Percentiles rank a stretch among this genome's conserved stretches.
Evolutionary conservation across 2,888 invertebrate genomes (phyloP).

Genomic region (Agonopterix arenella): DNA sequence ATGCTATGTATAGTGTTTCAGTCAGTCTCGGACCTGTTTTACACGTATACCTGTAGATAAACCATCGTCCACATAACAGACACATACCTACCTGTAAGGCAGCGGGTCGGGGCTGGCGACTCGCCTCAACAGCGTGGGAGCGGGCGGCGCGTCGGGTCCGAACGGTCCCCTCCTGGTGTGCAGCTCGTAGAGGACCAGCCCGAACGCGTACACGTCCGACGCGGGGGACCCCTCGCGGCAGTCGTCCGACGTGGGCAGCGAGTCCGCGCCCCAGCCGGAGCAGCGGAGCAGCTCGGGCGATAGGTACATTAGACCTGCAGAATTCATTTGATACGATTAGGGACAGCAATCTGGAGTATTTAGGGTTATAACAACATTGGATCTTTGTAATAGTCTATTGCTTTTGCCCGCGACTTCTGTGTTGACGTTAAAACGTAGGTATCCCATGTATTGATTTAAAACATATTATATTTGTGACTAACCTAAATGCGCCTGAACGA

Average conservation of each 20-base stretch:
- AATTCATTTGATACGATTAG: neutral
- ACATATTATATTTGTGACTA: no score
- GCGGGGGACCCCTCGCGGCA: conserved; percentile 79
- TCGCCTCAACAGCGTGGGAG: conserved; percentile 79
- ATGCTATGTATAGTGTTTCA: no score
- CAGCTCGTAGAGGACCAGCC: conserved; percentile 91
- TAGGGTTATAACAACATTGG: no score
- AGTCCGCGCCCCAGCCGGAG: conserved; percentile 56
- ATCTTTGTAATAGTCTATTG: no score
- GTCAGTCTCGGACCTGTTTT: no score
- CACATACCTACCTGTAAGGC: conserved; percentile 78
- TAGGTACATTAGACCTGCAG: conserved; percentile 83
- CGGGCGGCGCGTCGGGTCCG: conserved; percentile 81
- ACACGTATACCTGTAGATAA: no score
- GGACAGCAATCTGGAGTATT: no score
- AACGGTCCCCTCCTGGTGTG: conserved; percentile 92
- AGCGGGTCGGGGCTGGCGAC: conserved; percentile 72
- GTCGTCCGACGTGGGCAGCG: conserved; percentile 39
- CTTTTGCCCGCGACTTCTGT: no score
- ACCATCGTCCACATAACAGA: conserved; percentile 12
- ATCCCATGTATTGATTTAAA: no score
- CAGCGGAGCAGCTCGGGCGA: conserved; percentile 86
- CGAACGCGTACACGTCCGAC: conserved; percentile 92
- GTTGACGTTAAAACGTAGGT: no score
- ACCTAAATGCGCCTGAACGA: no score